These are phyloP conservation scores for Pantherophis guttatus DNA, from an alignment of 2,113 vertebrate genomes.

Conservation along the genomic window DNA sequence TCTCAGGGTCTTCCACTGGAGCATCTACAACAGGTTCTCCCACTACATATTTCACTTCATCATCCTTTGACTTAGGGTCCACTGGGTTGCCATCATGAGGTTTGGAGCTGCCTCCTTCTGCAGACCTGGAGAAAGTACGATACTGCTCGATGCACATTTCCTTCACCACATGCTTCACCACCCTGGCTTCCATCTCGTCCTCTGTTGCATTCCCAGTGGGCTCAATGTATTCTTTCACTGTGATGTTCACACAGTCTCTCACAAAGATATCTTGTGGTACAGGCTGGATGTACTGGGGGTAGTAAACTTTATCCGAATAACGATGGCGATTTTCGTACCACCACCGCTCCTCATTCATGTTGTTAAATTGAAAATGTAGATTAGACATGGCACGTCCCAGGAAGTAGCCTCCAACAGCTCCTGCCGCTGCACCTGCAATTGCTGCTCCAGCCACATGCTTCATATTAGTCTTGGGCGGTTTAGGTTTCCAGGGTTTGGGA, in stretches of 20 bases:
- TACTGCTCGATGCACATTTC: slow-evolving; percentile 68
- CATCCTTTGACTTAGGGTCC: slow-evolving; percentile 57
- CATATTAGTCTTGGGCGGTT: slow-evolving; percentile 60
- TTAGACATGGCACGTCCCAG: slow-evolving; percentile 62
- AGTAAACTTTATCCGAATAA: slow-evolving; percentile 67
- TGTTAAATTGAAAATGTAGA: slow-evolving; percentile 55
- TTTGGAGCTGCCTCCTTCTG: slow-evolving; percentile 44
- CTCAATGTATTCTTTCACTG: slow-evolving; percentile 60
- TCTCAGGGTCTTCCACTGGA: slow-evolving; percentile 40
- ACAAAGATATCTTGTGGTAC: slow-evolving; percentile 58
- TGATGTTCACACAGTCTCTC: slow-evolving; percentile 63
- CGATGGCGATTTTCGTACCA: slow-evolving; percentile 62
- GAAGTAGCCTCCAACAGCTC: slow-evolving; percentile 57
- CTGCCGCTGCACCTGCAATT: slow-evolving; percentile 40
- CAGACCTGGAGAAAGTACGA: neutral
- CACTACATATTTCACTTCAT: slow-evolving; percentile 49
- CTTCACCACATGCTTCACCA: slow-evolving; percentile 61
- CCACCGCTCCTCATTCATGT: slow-evolving; percentile 55
- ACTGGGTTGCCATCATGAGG: slow-evolving; percentile 36
- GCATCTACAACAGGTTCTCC: slow-evolving; percentile 41
- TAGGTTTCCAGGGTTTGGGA: slow-evolving; percentile 60
- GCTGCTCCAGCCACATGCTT: slow-evolving; percentile 58
- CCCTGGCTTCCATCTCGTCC: slow-evolving; percentile 56
- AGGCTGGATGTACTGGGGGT: slow-evolving; percentile 44
- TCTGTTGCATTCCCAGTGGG: slow-evolving; percentile 59